Conservation (phyloP, 2,888 invertebrate genomes). For the Ochropacha duplaris region DNA sequence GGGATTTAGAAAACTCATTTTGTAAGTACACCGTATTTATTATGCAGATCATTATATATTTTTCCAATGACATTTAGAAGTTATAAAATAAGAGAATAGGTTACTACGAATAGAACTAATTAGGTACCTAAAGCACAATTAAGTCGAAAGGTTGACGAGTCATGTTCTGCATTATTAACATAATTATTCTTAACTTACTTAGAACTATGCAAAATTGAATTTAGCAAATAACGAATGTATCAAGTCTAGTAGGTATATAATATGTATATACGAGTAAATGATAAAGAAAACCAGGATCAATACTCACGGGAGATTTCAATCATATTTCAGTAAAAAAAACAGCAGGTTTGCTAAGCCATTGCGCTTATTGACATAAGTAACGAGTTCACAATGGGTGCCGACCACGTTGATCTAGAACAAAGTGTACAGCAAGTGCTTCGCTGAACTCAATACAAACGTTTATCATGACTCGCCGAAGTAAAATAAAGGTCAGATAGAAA, state of each 20-base stretch:
- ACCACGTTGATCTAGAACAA: not conserved
- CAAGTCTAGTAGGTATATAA: too few species aligned
- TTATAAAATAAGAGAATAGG: not conserved
- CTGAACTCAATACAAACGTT: not conserved
- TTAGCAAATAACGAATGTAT: not conserved
- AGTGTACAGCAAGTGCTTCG: not conserved
- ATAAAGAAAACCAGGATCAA: not conserved
- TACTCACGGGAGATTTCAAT: not conserved
- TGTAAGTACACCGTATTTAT: not conserved
- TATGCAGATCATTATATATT: not conserved
- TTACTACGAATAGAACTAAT: not conserved
- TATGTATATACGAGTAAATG: too few species aligned
- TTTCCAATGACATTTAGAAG: not conserved
- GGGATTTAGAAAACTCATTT: slow-evolving; percentile 1
- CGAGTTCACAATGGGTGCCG: not conserved
- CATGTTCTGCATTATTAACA: not conserved
- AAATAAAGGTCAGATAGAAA: slow-evolving; percentile 27
- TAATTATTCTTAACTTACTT: not conserved
- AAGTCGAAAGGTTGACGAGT: not conserved
- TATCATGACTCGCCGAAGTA: slow-evolving; percentile 27
- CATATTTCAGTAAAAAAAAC: not conserved
- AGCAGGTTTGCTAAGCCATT: not conserved
- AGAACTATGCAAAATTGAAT: not conserved
- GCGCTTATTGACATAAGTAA: not conserved
- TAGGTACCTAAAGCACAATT: not conserved